Conservation (phyloP, 2,888 invertebrate genomes). For the Eudemis profundana region DNA sequence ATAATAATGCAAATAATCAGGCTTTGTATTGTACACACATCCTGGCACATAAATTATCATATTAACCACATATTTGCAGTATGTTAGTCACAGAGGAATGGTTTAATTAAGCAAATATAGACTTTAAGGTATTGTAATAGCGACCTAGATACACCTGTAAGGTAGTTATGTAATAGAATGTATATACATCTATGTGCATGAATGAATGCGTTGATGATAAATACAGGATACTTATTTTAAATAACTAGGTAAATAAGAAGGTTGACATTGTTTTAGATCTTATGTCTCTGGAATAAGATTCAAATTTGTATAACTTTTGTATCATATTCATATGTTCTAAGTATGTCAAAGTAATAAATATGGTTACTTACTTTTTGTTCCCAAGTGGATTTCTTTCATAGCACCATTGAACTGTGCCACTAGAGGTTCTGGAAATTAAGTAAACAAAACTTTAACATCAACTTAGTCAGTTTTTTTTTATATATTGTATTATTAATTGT, state of each 20-base stretch:
- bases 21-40: conserved; percentile 52
- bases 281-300: background rate
- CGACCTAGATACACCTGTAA: conserved; percentile 26
- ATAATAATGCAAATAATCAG: conserved; percentile 52
- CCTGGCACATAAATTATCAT: conserved; percentile 72
- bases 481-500: no score
- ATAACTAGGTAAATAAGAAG: conserved; percentile 3
- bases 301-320: background rate
- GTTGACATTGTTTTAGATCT: background rate
- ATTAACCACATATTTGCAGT: conserved; percentile 61
- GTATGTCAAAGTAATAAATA: conserved; percentile 29
- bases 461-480: no score
- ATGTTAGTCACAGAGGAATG: conserved; percentile 28
- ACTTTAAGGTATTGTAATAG: conserved; percentile 21
- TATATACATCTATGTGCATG: conserved; percentile 15
- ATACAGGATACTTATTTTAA: conserved; percentile 22
- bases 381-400: conserved; percentile 64
- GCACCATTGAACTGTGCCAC: conserved; percentile 78
- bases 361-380: conserved; percentile 66
- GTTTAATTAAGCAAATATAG: conserved; percentile 11
- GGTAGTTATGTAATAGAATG: conserved; percentile 23
- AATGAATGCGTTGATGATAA: conserved; percentile 33
- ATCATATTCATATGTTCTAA: background rate
- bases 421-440: conserved; percentile 66
- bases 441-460: conserved; percentile 32